phyloP scores from a whole-genome alignment of 1,140 invertebrate genomes.

The Heliothis subflexa region DNA sequence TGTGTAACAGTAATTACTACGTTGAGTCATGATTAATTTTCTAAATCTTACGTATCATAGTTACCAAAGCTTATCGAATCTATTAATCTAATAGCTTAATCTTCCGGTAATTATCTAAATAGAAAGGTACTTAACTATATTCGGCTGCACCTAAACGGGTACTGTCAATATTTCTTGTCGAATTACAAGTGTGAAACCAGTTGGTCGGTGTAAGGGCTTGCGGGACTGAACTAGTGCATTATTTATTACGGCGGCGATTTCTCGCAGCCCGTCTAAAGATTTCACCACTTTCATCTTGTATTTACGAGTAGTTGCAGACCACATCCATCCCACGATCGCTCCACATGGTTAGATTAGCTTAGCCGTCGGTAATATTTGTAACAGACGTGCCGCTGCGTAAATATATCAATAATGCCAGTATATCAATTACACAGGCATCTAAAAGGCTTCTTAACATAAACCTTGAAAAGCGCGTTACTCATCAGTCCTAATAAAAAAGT shows the following conservation, averaged over 20 bases:
- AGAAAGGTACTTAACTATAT: slow-evolving; percentile 45
- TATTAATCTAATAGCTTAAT: slow-evolving; percentile 43
- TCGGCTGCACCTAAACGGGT: slow-evolving; percentile 39
- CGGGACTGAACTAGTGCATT: slow-evolving; percentile 77
- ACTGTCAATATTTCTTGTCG: slow-evolving; percentile 59
- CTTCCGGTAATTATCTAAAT: slow-evolving; percentile 47
- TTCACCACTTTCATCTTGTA: slow-evolving; percentile 83
- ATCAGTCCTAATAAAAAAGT: neutral
- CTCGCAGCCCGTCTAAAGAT: slow-evolving; percentile 73
- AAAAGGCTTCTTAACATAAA: too few species aligned
- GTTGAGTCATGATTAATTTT: slow-evolving; percentile 40
- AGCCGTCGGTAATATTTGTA: slow-evolving; percentile 26
- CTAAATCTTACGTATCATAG: slow-evolving; percentile 39
- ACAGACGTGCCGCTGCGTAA: neutral
- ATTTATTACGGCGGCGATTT: slow-evolving; percentile 81
- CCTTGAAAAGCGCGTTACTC: too few species aligned
- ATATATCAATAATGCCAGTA: neutral
- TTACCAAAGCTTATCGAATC: slow-evolving; percentile 38
- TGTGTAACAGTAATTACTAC: slow-evolving; percentile 1
- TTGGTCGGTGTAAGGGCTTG: slow-evolving; percentile 69
- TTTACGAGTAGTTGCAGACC: slow-evolving; percentile 61
- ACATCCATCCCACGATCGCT: slow-evolving; percentile 50
- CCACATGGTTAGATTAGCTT: slow-evolving; percentile 9
- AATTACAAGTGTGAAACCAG: slow-evolving; percentile 63
- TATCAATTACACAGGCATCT: slow-evolving; percentile 10